Evolutionary conservation across 1,140 invertebrate genomes (phyloP).

Genomic region (Neoseiulus cucumeris): DNA sequence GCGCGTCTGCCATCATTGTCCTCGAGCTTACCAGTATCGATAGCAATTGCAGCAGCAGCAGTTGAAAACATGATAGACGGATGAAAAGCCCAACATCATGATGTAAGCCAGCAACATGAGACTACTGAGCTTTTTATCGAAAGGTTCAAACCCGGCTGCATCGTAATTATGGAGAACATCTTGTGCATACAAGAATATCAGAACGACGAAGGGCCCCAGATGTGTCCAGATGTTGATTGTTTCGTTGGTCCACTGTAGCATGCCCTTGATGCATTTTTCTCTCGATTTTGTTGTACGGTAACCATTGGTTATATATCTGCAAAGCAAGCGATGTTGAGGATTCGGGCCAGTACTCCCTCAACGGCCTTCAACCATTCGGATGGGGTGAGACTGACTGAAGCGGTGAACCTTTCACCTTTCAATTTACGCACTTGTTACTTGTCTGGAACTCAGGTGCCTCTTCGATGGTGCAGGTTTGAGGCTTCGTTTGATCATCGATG

Average conservation of each 20-base stretch:
- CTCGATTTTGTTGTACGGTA: not conserved
- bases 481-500: not conserved
- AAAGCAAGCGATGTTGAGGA: too few species aligned
- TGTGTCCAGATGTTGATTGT: constrained; percentile 4
- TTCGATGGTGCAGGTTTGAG: not conserved
- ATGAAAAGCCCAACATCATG: not conserved
- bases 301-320: not conserved
- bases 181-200: not conserved
- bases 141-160: not conserved
- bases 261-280: constrained; percentile 1
- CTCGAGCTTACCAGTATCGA: not conserved
- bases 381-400: too few species aligned
- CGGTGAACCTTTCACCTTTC: too few species aligned
- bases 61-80: not conserved
- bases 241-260: not conserved
- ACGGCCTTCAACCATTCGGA: too few species aligned
- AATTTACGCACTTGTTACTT: not conserved
- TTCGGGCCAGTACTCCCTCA: too few species aligned
- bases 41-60: not conserved
- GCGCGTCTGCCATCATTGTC: too few species aligned
- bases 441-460: not conserved
- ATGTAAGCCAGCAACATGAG: not conserved
- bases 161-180: not conserved
- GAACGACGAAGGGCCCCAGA: not conserved
- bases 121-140: not conserved